Percentiles rank a stretch among this genome's conserved stretches.
phyloP scores from a whole-genome alignment of 2,888 invertebrate species.

The Gisinianus flammeolus region DNA sequence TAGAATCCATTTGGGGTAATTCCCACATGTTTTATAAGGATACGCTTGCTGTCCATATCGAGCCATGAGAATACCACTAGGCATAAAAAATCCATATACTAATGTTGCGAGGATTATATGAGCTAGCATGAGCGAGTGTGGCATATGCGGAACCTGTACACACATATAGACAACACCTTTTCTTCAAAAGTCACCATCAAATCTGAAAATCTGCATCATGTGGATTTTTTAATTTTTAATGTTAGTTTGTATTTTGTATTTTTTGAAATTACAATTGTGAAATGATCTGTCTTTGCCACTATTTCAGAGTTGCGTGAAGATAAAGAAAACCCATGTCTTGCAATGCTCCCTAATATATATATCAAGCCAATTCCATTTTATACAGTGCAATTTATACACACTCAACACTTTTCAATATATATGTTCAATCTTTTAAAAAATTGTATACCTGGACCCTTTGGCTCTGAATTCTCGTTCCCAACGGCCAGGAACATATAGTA shows the following conservation, averaged over 20 bases:
- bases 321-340: neutral
- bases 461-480: conserved; percentile 15
- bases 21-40: neutral
- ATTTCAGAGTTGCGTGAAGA: neutral
- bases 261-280: neutral
- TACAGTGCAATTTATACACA: too few relatives aligned
- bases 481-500: conserved; percentile 41
- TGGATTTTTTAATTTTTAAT: too few relatives aligned
- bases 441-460: neutral
- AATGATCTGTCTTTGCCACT: neutral
- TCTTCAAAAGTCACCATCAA: too few relatives aligned
- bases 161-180: neutral
- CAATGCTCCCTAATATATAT: neutral
- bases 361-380: neutral
- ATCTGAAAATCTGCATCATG: too few relatives aligned
- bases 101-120: neutral
- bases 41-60: conserved; percentile 14
- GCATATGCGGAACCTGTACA: too few relatives aligned
- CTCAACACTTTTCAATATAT: neutral
- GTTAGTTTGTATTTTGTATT: too few relatives aligned
- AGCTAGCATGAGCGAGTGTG: too few relatives aligned
- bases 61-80: conserved; percentile 9
- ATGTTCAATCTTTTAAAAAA: neutral
- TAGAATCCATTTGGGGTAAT: conserved; percentile 2
- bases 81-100: neutral